Conservation (phyloP, 2,888 invertebrate genomes). For the Coelopa pilipes region DNA sequence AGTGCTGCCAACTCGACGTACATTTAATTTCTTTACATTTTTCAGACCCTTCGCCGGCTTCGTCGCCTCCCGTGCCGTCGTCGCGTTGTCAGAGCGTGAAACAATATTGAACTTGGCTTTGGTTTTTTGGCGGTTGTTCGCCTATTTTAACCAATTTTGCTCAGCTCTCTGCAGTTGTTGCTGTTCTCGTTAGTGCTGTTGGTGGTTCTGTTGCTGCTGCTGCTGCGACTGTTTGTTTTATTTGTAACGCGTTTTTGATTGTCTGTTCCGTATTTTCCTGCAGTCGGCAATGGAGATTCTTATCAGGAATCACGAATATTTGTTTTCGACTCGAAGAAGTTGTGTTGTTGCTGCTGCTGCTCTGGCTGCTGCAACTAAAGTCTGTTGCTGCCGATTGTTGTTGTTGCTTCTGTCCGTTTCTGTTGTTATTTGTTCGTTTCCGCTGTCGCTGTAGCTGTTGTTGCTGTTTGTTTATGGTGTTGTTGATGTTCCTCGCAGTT, state of each 20-base stretch:
- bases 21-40: slow-evolving; percentile 31
- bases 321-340: slow-evolving; percentile 61
- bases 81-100: not conserved
- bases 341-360: slow-evolving; percentile 48
- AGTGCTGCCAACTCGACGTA: slow-evolving; percentile 27
- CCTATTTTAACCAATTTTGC: slow-evolving; percentile 20
- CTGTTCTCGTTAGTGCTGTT: slow-evolving; percentile 29
- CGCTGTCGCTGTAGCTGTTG: slow-evolving; percentile 5
- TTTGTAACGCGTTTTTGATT: slow-evolving; percentile 64
- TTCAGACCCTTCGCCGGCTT: not conserved
- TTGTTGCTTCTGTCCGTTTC: slow-evolving; percentile 13
- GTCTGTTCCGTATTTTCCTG: slow-evolving; percentile 60
- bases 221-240: slow-evolving; percentile 43
- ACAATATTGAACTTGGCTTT: slow-evolving; percentile 35
- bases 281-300: slow-evolving; percentile 59
- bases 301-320: slow-evolving; percentile 67
- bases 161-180: not conserved
- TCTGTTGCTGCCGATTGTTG: slow-evolving; percentile 25
- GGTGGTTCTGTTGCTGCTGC: slow-evolving; percentile 36
- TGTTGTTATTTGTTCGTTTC: not conserved
- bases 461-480: not conserved
- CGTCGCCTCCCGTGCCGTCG: not conserved
- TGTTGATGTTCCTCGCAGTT: not conserved
- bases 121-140: slow-evolving; percentile 32
- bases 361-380: slow-evolving; percentile 15